These are phyloP conservation scores for Anadara kagoshimensis DNA, from an alignment of 1,140 invertebrate genomes.

Conservation along the genomic window DNA sequence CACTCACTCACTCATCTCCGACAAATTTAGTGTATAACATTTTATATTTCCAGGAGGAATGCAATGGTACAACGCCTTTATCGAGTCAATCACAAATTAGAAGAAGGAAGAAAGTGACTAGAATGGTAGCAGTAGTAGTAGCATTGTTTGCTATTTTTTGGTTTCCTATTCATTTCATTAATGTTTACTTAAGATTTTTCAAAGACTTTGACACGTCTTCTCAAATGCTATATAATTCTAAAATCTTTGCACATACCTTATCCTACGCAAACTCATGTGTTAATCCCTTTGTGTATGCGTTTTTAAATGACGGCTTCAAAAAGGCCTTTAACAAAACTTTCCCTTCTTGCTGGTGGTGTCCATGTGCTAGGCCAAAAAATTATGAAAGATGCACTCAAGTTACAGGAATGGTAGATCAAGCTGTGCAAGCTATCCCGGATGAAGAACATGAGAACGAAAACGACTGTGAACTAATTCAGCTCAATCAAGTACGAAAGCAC, in stretches of 20 bases:
- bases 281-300: constrained; percentile 95
- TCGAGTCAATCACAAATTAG: constrained; percentile 30
- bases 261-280: constrained; percentile 96
- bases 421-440: too few relatives aligned
- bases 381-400: background rate
- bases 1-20: too few relatives aligned
- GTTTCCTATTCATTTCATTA: constrained; percentile 89
- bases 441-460: too few relatives aligned
- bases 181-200: constrained; percentile 54
- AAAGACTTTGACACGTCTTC: constrained; percentile 72
- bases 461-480: too few relatives aligned
- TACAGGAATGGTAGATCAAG: too few relatives aligned
- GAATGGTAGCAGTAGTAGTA: constrained; percentile 94
- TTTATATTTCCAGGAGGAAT: too few relatives aligned
- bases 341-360: constrained; percentile 17
- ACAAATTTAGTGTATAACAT: too few relatives aligned
- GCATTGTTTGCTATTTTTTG: constrained; percentile 95
- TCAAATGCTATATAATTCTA: constrained; percentile 79
- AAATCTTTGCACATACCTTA: constrained; percentile 90
- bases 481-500: too few relatives aligned
- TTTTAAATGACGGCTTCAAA: constrained; percentile 89
- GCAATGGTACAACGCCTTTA: too few relatives aligned
- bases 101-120: constrained; percentile 86
- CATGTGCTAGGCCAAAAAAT: background rate
- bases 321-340: constrained; percentile 79